These are phyloP conservation scores for Dysidea cf. avara DNA, from an alignment of 37 sponge, comb jelly and placozoan genomes.

Conservation along the genomic window DNA sequence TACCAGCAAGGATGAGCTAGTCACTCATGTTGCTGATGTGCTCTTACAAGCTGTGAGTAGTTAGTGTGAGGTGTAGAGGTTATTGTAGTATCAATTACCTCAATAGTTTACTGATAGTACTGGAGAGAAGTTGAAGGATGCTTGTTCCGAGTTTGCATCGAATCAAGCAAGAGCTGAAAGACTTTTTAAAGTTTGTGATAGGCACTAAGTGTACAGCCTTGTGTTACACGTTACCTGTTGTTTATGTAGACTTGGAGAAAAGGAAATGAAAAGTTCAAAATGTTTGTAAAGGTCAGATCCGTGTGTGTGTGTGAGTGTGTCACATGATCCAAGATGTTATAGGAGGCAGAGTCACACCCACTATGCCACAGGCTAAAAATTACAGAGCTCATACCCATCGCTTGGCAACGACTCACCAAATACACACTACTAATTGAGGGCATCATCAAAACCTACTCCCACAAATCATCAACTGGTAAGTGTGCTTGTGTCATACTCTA, in stretches of 20 bases:
- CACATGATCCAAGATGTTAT: background rate
- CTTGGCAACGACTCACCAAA: slow-evolving; percentile 69
- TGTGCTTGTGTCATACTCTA: too few species aligned
- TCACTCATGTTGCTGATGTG: slow-evolving; percentile 55
- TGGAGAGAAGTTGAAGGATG: slow-evolving; percentile 63
- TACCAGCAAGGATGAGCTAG: slow-evolving; percentile 9
- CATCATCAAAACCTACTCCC: slow-evolving; percentile 45
- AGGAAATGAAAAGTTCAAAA: slow-evolving; percentile 57
- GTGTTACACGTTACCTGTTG: background rate
- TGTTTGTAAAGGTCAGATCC: slow-evolving; percentile 49
- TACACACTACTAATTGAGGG: slow-evolving; percentile 63
- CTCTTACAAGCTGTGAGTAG: slow-evolving; percentile 57
- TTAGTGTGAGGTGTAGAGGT: background rate
- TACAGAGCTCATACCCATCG: slow-evolving; percentile 64
- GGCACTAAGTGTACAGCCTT: background rate
- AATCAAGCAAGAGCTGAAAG: slow-evolving; percentile 65
- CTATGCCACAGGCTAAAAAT: slow-evolving; percentile 52
- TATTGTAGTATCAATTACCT: background rate
- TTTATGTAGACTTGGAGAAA: slow-evolving; percentile 49
- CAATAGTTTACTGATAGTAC: slow-evolving; percentile 63
- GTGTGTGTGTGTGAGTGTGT: background rate
- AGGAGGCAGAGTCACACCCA: slow-evolving; percentile 54
- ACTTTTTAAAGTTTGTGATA: slow-evolving; percentile 52
- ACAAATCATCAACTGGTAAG: too few species aligned
- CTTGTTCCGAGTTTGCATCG: slow-evolving; percentile 74